Conservation (phyloP, 2,888 invertebrate genomes). For the Thecocarcelia acutangulata region DNA sequence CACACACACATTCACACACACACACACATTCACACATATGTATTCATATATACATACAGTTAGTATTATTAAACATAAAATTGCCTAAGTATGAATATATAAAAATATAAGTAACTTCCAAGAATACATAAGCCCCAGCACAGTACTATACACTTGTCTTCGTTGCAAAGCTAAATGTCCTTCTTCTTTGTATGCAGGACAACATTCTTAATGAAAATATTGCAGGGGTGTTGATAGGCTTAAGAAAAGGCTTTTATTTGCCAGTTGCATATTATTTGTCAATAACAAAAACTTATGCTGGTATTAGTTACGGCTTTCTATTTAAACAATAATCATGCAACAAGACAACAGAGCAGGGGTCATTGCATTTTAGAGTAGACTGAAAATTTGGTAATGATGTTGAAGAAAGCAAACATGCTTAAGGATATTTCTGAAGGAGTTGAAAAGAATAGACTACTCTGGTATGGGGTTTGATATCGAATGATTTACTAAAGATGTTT, state of each 20-base stretch:
- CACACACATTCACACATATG: background rate
- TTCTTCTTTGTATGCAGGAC: background rate
- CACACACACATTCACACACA: background rate
- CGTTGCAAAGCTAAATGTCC: background rate
- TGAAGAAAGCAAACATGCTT: no score
- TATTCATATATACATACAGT: no score
- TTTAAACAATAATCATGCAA: constrained; percentile 16
- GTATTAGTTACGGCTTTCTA: constrained; percentile 31
- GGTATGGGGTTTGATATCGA: no score
- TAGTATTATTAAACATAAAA: constrained; percentile 4
- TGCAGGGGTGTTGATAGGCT: background rate
- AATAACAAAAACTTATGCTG: constrained; percentile 55
- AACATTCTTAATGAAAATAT: background rate
- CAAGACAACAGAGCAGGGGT: constrained; percentile 34
- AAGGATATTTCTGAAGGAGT: background rate
- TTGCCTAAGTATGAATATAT: constrained; percentile 18
- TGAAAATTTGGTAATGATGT: background rate
- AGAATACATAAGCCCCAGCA: background rate
- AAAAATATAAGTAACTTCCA: constrained; percentile 41
- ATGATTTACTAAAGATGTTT: background rate
- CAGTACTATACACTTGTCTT: background rate
- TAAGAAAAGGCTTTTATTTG: constrained; percentile 29
- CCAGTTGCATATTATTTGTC: constrained; percentile 42
- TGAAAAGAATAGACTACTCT: background rate
- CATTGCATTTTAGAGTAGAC: constrained; percentile 49